Base-by-base conservation (phyloP, 1,140 invertebrate species). In the Carcinoscorpius rotundicauda region DNA sequence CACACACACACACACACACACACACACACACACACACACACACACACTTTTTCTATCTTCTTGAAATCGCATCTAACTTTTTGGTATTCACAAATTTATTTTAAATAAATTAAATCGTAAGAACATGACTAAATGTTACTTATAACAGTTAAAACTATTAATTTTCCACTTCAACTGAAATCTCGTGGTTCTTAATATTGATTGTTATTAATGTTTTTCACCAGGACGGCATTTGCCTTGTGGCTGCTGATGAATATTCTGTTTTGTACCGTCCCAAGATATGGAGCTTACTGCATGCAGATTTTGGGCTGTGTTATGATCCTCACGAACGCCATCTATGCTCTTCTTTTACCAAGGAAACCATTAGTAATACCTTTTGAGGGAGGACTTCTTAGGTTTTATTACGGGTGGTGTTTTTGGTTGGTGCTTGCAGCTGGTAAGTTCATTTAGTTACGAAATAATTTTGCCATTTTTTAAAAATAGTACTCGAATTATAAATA, bases 201-300 rank as follows among this genome's bases (percentile, higher is more conserved):
- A 29, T 29, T 29, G 29, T 29, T 29, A 29, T 29, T 29, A 65
- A 60, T 67, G 58, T 64, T 64, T 68, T 71, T 69, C 80, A 81
- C 58, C 79, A 93, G 91, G 91, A 81, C 90, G 49, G 86, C 91
- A 0, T 86, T 97, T 70, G 87, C 89, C 4, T 82, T 87, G 3
- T 98, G 94, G 94, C 70, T 93, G 55, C 77, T 97, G 68, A 93
- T 92, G 85, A 96, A 96, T 78, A 79, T 97, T 6, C 80, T 98
- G 68, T 80, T 97, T 52, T 84, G 93, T 65, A 89, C 94, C 51
- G 91, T 97, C 3, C 91, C 94, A 1, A 82, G 92, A 6, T 97
- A 96, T 71, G 93, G 94, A 0, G 93, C 91, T 1, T 93, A 93
- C 72, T 83, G 88, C 10, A 91, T 95, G 85, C 84, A 86, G 0